These are phyloP conservation scores for Listronotus oregonensis DNA, from an alignment of 1,140 invertebrate species.

Conservation along the genomic window DNA sequence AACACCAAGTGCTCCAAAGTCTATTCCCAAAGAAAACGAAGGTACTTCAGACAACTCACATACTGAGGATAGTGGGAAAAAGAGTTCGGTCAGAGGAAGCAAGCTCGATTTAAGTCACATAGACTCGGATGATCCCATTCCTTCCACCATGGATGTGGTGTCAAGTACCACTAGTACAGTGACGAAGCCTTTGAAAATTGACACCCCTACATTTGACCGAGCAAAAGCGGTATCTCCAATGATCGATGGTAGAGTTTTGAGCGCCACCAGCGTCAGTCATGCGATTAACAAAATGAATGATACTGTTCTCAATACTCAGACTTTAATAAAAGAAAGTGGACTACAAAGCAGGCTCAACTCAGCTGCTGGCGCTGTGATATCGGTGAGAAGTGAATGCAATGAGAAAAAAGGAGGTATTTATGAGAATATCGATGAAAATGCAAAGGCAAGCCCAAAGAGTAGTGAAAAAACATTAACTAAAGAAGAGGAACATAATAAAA, in stretches of 20 bases:
- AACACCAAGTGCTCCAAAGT: neutral
- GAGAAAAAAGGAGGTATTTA: constrained; percentile 22
- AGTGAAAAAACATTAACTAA: neutral
- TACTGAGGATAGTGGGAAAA: constrained; percentile 9
- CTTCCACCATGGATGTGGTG: constrained; percentile 49
- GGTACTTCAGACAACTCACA: neutral
- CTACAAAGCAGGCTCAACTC: constrained; percentile 44
- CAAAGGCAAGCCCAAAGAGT: neutral
- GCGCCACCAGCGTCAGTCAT: constrained; percentile 53
- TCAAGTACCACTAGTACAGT: constrained; percentile 52
- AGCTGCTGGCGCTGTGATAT: constrained; percentile 19
- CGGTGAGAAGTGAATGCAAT: neutral
- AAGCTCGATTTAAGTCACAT: constrained; percentile 18
- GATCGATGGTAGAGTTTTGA: constrained; percentile 49
- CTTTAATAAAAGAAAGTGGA: constrained; percentile 51
- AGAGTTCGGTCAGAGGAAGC: constrained; percentile 7
- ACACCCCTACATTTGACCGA: constrained; percentile 44
- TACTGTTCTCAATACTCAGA: constrained; percentile 53
- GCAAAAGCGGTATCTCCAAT: constrained; percentile 45
- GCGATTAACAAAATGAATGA: constrained; percentile 56
- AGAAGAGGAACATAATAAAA: constrained; percentile 2
- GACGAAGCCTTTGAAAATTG: constrained; percentile 52
- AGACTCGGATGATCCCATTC: constrained; percentile 20
- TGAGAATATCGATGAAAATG: constrained; percentile 20
- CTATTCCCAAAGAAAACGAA: constrained; percentile 2